Base-by-base conservation (phyloP, 1,140 invertebrate species). In the Mylabris phalerata region DNA sequence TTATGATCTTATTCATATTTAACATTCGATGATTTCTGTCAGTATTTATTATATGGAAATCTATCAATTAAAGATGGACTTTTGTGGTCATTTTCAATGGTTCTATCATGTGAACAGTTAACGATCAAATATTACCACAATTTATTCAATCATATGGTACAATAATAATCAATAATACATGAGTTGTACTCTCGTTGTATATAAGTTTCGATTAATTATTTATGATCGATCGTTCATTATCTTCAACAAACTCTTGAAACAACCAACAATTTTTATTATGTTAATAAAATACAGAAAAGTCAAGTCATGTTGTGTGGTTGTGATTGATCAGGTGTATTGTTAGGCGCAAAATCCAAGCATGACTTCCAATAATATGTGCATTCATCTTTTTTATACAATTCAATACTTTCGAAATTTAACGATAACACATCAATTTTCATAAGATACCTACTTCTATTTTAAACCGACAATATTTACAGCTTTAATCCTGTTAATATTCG, bases 201-300 rank as follows among this genome's bases (percentile, higher is more conserved):
- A 32, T 32, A 32, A 32, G 32, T 32, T 32, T 32, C 60, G 55
- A 67, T 67, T 67, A 64, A 66, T 66, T 64, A 67, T 67, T 64
- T 65, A 65, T 65, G 64, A 65, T 65, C 58, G 64, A 65, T 65
- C 64, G 61, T 61, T 65, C 64, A 65, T 65, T 65, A 65, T 63
- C 61, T 32, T 32, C 7, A 32, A 32, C 4, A 5, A 32, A 32
- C 4, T 4, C 32, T 7, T 32, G 32, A 5, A 32, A 32, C 32
- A 32, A 32, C 32, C 32, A 32, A 32, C 32, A 32, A 63, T 65
- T 62, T 60, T 65, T 65, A 62, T 62, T 47, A 57, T 57, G 55
- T 48, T 52, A 62, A 60, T 60, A 65, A 65, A 65, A 65, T 62
- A 59, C 59, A 9, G 32, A 54, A 54, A 54, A 54, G 13, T 4